Conservation (phyloP, 1,140 invertebrate genomes). For the Euura lappo region DNA sequence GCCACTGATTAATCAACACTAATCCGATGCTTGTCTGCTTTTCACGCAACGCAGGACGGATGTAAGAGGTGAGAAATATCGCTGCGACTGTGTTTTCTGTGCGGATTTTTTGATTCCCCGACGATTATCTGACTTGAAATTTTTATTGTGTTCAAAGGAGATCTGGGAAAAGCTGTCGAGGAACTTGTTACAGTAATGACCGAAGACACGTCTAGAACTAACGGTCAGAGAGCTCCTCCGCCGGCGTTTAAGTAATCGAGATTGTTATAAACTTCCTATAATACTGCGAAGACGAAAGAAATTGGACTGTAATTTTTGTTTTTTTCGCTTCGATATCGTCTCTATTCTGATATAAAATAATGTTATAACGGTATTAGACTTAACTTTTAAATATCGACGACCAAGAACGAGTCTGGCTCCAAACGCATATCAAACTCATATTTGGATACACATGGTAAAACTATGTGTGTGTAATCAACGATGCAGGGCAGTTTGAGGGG, state of each 20-base stretch:
- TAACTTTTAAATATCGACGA: slow-evolving; percentile 42
- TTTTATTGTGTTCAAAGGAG: slow-evolving; percentile 61
- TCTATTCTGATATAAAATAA: neutral
- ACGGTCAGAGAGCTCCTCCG: slow-evolving; percentile 52
- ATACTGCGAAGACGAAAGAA: slow-evolving; percentile 22
- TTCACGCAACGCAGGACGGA: slow-evolving; percentile 21
- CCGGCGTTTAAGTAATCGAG: slow-evolving; percentile 54
- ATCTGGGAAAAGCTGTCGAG: slow-evolving; percentile 84
- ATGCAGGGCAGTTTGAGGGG: slow-evolving; percentile 44
- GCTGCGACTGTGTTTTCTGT: neutral
- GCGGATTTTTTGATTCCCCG: neutral
- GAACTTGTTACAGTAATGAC: slow-evolving; percentile 88
- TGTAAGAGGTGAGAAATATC: slow-evolving; percentile 28
- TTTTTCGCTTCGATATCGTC: neutral
- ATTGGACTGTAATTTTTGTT: slow-evolving; percentile 2
- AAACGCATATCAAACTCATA: slow-evolving; percentile 54
- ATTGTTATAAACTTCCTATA: slow-evolving; percentile 10
- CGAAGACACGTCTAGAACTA: slow-evolving; percentile 65
- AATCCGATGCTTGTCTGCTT: neutral
- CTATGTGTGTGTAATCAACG: slow-evolving; percentile 5
- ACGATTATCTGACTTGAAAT: slow-evolving; percentile 13
- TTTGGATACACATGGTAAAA: slow-evolving; percentile 1
- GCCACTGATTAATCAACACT: neutral
- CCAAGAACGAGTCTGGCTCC: slow-evolving; percentile 55
- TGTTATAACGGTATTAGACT: slow-evolving; percentile 14